Evolutionary conservation across 2,113 vertebrate species (phyloP).

Genomic region (Eubucco bourcierii): DNA sequence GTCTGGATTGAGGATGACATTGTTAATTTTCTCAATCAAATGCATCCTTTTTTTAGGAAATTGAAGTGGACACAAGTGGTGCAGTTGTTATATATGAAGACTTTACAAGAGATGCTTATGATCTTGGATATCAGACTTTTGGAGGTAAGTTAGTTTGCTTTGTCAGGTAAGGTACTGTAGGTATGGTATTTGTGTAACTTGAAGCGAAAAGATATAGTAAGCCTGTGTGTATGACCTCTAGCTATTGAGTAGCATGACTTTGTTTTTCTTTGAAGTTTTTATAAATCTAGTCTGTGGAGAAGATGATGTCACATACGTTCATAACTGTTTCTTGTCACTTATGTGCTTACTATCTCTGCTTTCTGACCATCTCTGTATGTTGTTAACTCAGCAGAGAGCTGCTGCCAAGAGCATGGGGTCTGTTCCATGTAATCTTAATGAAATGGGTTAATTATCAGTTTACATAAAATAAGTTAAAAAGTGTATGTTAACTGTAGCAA

Average conservation of each 20-base stretch:
- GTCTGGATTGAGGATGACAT: not conserved
- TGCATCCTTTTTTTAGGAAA: conserved; percentile 54
- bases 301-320: not conserved
- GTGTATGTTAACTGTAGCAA: not conserved
- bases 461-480: not conserved
- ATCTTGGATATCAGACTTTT: conserved; percentile 68
- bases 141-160: conserved; percentile 58
- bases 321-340: not conserved
- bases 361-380: not conserved
- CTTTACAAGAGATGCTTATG: conserved; percentile 72
- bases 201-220: not conserved
- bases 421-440: not conserved
- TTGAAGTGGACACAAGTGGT: conserved; percentile 64
- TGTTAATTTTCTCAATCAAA: not conserved
- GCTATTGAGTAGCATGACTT: not conserved
- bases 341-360: not conserved
- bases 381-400: not conserved
- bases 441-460: conserved; percentile 2
- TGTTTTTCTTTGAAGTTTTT: not conserved
- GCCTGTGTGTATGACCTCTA: not conserved
- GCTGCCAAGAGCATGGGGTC: not conserved
- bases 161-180: not conserved
- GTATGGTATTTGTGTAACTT: not conserved
- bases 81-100: conserved; percentile 68
- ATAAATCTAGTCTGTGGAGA: not conserved